Evolutionary conservation across 2,888 invertebrate genomes (phyloP), one percentile per base, ranked within the genome.

Genomic region (Habroteleia sp.): DNA sequence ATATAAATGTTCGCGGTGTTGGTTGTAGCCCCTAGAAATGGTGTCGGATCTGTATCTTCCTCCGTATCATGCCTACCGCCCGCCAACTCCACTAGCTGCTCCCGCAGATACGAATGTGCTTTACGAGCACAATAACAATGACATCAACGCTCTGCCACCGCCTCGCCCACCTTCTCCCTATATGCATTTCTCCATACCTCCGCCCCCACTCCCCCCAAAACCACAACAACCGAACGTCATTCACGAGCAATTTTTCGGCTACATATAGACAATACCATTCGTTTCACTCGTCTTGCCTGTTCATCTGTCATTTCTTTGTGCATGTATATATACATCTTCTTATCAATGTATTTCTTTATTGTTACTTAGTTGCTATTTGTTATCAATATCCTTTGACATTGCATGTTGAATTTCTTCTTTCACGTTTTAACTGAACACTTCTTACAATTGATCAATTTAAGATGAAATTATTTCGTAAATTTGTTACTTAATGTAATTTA

Each of bases 41-140:
- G 92, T 93, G 91, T 93, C 93, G 91, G 93, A 94, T 90, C 91
- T 93, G 88, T 93, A 92, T 90, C 92, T 93, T 83, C 92, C 93
- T 73, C 82, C 89, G 76, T 81, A 81, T 76, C 81, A 86, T 87
- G 85, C 89, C 89, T 90, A 77, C 89, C 90, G 13, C 89, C 89
- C 37, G 66, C 77, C 82, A 89, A 90, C 75, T 89, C 81, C 85
- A 76, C 73, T 79, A 72, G 52, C 76, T 16, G 77, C 75, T 54
- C 68, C 76, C 71, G 56, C 62, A 60, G 79, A 78, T 46, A 50
- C 60, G 58, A 69, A 58, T 58, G 76, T 66, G 48, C 81, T 79
- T 78, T 84, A 84, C 54, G 85, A 87, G 68, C 83, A 84, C 77
- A 87, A 87, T 80, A 87, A 86, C 80, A 88, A 86, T 72, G 81